Conservation (phyloP, 2,888 invertebrate species). For the Dugesia japonica region DNA sequence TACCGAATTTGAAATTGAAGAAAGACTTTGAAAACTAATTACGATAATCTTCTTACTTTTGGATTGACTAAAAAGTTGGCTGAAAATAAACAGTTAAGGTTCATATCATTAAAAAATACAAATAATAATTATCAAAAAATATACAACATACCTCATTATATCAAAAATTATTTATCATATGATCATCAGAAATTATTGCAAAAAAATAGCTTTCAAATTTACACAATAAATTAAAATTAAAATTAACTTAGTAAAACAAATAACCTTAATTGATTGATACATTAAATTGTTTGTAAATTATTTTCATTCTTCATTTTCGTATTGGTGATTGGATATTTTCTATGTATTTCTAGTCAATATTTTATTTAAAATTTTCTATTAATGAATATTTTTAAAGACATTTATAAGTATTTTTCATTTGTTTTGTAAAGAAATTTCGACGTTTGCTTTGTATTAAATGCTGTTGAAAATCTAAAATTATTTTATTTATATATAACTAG, state of each 20-base stretch:
- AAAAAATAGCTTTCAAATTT: background rate
- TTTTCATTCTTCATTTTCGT: too few species aligned
- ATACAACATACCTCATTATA: background rate
- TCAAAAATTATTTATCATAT: background rate
- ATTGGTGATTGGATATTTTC: too few species aligned
- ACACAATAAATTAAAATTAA: background rate
- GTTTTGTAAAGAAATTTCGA: too few species aligned
- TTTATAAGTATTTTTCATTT: too few species aligned
- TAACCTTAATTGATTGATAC: too few species aligned
- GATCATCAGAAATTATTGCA: background rate
- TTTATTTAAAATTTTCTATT: too few species aligned
- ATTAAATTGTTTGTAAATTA: too few species aligned
- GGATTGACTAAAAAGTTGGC: background rate
- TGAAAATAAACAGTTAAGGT: background rate
- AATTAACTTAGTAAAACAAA: background rate
- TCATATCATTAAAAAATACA: background rate
- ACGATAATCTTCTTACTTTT: background rate
- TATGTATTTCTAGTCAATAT: too few species aligned
- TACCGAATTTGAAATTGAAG: background rate
- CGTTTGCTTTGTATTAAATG: too few species aligned
- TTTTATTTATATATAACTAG: too few species aligned
- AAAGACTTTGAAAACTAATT: background rate
- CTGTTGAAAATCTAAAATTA: too few species aligned
- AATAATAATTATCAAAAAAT: background rate
- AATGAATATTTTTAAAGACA: too few species aligned